Base-by-base conservation (phyloP, 2,888 invertebrate species). In the Amphipyra berbera region DNA sequence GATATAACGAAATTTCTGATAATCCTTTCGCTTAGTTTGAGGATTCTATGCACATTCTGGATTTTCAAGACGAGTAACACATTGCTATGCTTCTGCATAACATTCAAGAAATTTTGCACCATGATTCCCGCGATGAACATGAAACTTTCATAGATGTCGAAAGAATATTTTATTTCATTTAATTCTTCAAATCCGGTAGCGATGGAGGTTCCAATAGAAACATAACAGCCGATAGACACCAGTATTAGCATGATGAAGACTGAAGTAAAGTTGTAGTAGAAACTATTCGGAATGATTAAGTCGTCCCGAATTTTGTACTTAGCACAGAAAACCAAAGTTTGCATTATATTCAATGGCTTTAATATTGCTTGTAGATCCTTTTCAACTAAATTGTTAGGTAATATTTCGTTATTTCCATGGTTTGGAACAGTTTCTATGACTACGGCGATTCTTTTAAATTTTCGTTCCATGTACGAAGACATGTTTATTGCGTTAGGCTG, bases 321-420 rank as follows among this genome's bases (percentile, higher is more conserved):
- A 7, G 45, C 47, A 13, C 73, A 68, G 33, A 72, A 44, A 0
- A 68, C 72, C 37, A 66, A 15, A n/a, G 44, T 15, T 49, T 68
- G 68, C 48, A 68, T 58, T 0, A 73, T n/a, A 10, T 67, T 67
- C 1, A 67, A 30, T 35, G 68, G 73, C 13, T 15, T 58, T 0
- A 68, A 12, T 14, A 73, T 27, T 12, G 45, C 53, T 42, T 48
- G 47, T 44, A 66, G 35, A 50, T 66, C 38, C n/a, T 53, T 15
- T 15, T 52, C 42, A 10, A 66, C 48, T 2, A 48, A 27, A n/a
- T 66, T 30, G 8, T 35, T 54, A n/a, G 5, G 14, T 0, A 15
- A 6, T 10, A 1, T n/a, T 15, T 33, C 10, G 14, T 8, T 15
- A 9, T 52, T 13, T 33, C 1, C 30, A 35, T 53, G n/a, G 1